Evolutionary conservation across 2,113 vertebrate genomes (phyloP).

Genomic region (Rhinopomastus cyanomelas): DNA sequence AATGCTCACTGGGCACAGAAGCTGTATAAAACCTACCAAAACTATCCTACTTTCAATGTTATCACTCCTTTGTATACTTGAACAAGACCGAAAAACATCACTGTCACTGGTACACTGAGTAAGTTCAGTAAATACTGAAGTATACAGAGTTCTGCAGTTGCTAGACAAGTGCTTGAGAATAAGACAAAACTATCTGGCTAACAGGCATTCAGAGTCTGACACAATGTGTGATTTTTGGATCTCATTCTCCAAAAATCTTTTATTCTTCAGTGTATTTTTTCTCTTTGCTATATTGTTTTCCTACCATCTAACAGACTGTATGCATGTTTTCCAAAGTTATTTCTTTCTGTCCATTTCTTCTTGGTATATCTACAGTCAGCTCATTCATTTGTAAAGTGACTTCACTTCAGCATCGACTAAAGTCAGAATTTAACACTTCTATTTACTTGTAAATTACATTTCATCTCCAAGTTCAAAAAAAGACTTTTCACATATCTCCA

Average conservation of each 20-base stretch:
- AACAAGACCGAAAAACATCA: neutral
- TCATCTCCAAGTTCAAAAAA: neutral
- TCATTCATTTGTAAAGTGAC: neutral
- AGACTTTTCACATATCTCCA: neutral
- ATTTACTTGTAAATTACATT: neutral
- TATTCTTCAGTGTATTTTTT: neutral
- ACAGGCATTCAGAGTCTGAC: neutral
- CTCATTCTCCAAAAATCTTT: neutral
- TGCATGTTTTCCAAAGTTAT: neutral
- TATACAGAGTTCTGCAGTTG: neutral
- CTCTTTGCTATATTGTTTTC: neutral
- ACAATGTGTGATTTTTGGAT: no score
- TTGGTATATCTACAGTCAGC: neutral
- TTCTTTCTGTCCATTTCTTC: neutral
- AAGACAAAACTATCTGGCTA: neutral
- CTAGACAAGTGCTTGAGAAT: neutral
- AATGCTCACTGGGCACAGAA: neutral
- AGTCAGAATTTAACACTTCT: neutral
- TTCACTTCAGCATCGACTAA: neutral
- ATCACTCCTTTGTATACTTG: neutral
- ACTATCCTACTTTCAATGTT: neutral
- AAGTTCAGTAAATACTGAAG: neutral
- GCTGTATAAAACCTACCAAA: neutral
- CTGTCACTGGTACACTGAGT: neutral
- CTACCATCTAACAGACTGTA: neutral